Conservation (phyloP, 1,140 invertebrate species). For the Tachypleus tridentatus region DNA sequence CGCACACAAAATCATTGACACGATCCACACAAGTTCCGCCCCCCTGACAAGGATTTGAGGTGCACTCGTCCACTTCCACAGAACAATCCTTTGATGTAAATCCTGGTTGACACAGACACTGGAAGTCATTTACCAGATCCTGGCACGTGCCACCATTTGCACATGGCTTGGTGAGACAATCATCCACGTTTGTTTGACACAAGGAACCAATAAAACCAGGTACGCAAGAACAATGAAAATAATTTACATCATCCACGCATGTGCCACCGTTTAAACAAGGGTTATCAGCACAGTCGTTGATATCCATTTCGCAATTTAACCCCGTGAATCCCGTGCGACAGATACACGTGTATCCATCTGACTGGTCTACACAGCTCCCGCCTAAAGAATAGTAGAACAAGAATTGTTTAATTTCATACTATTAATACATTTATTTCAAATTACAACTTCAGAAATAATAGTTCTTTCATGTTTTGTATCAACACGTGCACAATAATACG, state of each 20-base stretch:
- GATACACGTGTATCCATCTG: slow-evolving; percentile 54
- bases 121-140: slow-evolving; percentile 66
- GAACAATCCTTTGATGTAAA: slow-evolving; percentile 37
- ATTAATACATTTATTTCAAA: no score
- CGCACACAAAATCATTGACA: slow-evolving; percentile 42
- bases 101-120: slow-evolving; percentile 42
- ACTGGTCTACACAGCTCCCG: slow-evolving; percentile 55
- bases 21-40: slow-evolving; percentile 61
- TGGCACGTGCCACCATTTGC: slow-evolving; percentile 68
- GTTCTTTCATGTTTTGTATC: no score
- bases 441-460: no score
- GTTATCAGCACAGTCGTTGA: slow-evolving; percentile 69
- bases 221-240: slow-evolving; percentile 71
- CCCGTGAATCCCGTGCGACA: slow-evolving; percentile 65
- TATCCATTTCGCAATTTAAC: slow-evolving; percentile 60
- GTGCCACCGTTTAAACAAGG: slow-evolving; percentile 79
- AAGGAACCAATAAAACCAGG: slow-evolving; percentile 69
- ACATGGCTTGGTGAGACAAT: slow-evolving; percentile 71
- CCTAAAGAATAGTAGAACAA: slow-evolving; percentile 8
- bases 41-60: slow-evolving; percentile 66
- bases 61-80: slow-evolving; percentile 44
- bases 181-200: slow-evolving; percentile 71
- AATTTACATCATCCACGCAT: slow-evolving; percentile 72
- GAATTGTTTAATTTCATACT: no score
- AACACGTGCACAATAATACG: no score